These are phyloP conservation scores for Glaucidium brasilianum DNA, from an alignment of 2,113 vertebrate species.

Conservation along the genomic window DNA sequence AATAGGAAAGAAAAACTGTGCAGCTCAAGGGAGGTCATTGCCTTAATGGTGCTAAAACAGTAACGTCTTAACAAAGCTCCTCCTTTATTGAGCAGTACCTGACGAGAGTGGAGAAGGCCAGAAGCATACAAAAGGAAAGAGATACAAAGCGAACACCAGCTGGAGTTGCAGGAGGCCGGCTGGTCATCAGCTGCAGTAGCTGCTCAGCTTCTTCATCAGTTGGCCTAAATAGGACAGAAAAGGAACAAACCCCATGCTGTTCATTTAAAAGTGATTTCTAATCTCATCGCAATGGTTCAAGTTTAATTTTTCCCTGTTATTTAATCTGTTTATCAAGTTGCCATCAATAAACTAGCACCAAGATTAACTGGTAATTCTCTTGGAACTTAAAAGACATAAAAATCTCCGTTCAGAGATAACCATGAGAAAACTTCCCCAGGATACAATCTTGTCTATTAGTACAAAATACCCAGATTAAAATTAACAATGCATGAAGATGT, in stretches of 20 bases:
- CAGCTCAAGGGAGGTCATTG: not conserved
- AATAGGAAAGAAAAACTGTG: not conserved
- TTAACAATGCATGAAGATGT: not conserved
- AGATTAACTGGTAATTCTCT: not conserved
- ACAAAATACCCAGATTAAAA: not conserved
- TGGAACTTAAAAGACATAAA: not conserved
- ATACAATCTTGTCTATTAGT: not conserved
- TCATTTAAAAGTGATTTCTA: not conserved
- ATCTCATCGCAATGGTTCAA: not conserved
- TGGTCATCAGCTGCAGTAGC: conserved; percentile 95
- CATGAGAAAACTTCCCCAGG: not conserved
- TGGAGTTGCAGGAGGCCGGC: conserved; percentile 92
- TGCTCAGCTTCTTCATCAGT: conserved; percentile 97
- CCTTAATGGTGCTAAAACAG: not conserved
- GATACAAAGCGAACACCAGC: conserved; percentile 97
- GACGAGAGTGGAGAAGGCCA: conserved; percentile 95
- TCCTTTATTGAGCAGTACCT: conserved; percentile 72
- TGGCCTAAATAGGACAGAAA: conserved; percentile 73
- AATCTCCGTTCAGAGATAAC: not conserved
- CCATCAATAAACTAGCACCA: not conserved
- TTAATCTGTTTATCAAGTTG: not conserved
- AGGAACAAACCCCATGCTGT: not conserved
- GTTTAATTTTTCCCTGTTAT: not conserved
- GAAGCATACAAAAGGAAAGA: conserved; percentile 93
- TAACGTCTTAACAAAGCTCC: not conserved